phyloP scores from a whole-genome alignment of 2,113 vertebrate species.

The Eonycteris spelaea region DNA sequence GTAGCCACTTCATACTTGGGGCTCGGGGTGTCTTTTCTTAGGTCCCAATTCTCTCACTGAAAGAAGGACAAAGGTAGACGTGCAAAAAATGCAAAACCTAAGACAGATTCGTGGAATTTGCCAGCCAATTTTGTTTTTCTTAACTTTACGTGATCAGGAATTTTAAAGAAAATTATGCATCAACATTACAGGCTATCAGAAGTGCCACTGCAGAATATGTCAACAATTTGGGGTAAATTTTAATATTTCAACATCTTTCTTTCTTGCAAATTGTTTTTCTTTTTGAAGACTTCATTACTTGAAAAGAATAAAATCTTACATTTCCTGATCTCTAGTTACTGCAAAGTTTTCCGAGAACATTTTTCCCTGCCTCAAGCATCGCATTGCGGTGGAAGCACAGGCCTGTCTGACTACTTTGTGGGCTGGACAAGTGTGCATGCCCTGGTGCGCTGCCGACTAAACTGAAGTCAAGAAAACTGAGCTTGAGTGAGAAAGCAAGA shows the following conservation, averaged over 20 bases:
- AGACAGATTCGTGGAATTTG: neutral
- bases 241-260: neutral
- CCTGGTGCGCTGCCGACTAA: neutral
- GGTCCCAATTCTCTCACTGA: neutral
- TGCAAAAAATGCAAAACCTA: neutral
- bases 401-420: neutral
- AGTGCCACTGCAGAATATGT: too few relatives aligned
- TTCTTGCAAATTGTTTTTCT: neutral
- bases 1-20: neutral
- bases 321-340: neutral
- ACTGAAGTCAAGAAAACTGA: neutral
- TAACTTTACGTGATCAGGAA: neutral
- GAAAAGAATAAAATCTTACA: neutral
- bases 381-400: neutral
- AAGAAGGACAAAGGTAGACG: neutral
- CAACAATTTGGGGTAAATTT: neutral
- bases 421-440: too few relatives aligned
- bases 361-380: neutral
- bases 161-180: neutral
- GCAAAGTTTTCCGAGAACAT: neutral
- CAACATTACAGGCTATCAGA: neutral
- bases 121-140: neutral
- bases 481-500: neutral
- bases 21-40: neutral
- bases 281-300: neutral